These are phyloP conservation scores for Rhea pennata DNA, from an alignment of 2,113 vertebrate genomes.

Conservation along the genomic window DNA sequence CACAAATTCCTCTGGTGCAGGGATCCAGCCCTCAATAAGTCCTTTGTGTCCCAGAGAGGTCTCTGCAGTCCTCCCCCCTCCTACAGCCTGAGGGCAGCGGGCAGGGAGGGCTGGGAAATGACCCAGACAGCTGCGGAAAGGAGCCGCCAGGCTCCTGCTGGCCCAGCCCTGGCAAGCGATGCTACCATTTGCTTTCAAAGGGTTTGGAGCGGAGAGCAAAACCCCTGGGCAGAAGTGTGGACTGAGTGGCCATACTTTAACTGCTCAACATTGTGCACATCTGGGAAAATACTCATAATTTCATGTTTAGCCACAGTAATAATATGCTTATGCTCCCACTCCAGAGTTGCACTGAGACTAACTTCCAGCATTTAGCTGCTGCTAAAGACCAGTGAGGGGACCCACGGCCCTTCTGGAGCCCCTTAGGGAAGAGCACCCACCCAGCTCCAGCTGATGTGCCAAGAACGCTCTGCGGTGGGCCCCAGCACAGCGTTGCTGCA, in stretches of 20 bases:
- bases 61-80: not conserved
- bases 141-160: not conserved
- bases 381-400: not conserved
- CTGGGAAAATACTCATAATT: not conserved
- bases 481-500: not conserved
- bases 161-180: not conserved
- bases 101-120: not conserved
- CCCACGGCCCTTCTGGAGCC: not conserved
- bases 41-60: not conserved
- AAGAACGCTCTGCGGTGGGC: not conserved
- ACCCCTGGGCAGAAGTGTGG: not conserved
- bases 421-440: not conserved
- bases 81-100: not conserved
- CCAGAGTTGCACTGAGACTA: not conserved
- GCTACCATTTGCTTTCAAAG: not conserved
- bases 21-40: not conserved
- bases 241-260: not conserved
- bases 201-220: not conserved
- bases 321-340: not conserved
- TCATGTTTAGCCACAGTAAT: not conserved
- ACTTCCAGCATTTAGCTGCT: not conserved
- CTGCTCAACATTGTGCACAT: not conserved
- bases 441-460: not conserved
- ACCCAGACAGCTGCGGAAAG: not conserved
- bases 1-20: not conserved